These are phyloP conservation scores for Vireo altiloquus DNA, from an alignment of 2,113 vertebrate genomes.

Conservation along the genomic window DNA sequence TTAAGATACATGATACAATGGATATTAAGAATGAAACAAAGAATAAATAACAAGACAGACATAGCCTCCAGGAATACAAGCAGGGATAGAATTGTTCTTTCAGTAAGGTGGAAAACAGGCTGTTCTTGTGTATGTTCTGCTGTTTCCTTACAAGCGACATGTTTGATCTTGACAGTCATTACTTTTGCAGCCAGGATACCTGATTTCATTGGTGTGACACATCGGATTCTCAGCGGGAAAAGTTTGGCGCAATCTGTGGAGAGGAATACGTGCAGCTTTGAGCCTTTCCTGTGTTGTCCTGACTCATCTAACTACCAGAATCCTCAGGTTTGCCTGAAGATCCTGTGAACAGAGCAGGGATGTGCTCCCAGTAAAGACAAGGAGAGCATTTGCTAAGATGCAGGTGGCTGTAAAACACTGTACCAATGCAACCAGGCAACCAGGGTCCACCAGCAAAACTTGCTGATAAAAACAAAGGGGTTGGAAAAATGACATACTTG, in stretches of 20 bases:
- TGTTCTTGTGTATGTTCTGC: background rate
- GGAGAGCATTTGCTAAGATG: background rate
- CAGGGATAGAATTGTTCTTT: background rate
- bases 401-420: background rate
- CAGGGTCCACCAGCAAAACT: background rate
- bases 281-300: background rate
- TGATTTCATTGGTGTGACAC: background rate
- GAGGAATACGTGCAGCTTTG: background rate
- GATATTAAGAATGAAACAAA: background rate
- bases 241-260: background rate
- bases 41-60: conserved; percentile 6
- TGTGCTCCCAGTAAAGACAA: background rate
- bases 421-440: background rate
- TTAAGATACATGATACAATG: background rate
- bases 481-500: background rate
- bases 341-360: background rate
- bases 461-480: background rate
- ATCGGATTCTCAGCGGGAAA: background rate
- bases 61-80: background rate
- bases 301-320: background rate
- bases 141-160: background rate
- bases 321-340: background rate
- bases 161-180: background rate
- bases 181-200: background rate
- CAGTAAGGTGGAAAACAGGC: background rate